Conservation (phyloP, 2,797 vertebrate species). For the Balearica regulorum region DNA sequence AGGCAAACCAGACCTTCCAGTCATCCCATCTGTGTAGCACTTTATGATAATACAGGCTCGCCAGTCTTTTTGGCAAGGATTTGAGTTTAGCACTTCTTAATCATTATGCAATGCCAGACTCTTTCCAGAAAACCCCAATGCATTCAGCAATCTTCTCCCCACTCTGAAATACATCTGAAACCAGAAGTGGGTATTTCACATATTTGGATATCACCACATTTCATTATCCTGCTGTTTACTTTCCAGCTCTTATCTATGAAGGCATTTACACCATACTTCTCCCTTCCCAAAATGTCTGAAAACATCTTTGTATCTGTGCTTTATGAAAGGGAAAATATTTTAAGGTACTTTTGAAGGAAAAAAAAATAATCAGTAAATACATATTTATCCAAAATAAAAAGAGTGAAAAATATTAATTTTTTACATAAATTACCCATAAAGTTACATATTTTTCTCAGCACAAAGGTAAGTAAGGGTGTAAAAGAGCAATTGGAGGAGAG, state of each 20-base stretch:
- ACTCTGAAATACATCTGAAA: not conserved
- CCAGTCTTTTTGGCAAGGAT: not conserved
- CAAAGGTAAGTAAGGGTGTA: not conserved
- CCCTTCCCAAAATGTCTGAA: not conserved
- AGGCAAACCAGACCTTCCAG: conserved; percentile 5
- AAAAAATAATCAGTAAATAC: fast-evolving
- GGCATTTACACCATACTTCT: not conserved
- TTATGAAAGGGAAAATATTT: not conserved
- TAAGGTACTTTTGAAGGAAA: not conserved
- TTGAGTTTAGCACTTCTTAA: not conserved
- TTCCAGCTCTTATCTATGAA: not conserved
- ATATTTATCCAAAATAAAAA: not conserved
- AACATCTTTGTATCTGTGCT: not conserved
- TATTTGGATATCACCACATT: not conserved
- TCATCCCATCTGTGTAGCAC: not conserved
- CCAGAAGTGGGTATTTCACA: not conserved
- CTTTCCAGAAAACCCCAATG: not conserved
- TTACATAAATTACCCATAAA: not conserved
- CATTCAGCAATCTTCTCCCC: not conserved
- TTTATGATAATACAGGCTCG: not conserved
- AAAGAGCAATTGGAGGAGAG: not conserved
- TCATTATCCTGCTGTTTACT: not conserved
- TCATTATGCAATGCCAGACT: not conserved
- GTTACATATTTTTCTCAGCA: not conserved
- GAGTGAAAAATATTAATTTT: not conserved